These are phyloP conservation scores for Agriopis aurantiaria DNA, from an alignment of 2,888 invertebrate species.

Conservation along the genomic window DNA sequence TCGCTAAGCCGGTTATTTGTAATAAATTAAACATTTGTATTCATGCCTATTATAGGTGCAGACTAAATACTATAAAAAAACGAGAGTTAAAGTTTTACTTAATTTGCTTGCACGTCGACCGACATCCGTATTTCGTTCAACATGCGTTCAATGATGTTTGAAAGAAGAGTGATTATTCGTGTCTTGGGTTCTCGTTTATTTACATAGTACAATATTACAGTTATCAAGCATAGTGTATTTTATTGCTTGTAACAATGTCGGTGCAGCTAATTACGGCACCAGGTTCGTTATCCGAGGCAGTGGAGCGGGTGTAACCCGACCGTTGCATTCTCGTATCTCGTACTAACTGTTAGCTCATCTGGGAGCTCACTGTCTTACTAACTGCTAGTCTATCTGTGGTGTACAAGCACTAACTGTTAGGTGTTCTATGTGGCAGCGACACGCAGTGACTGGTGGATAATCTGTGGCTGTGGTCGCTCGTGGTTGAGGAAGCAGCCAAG, in stretches of 20 bases:
- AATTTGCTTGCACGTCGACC: too few species aligned
- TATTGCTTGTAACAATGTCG: conserved; percentile 10
- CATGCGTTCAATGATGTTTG: too few species aligned
- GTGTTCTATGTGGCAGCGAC: conserved; percentile 23
- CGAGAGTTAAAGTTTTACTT: too few species aligned
- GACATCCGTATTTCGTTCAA: too few species aligned
- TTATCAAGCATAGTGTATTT: background rate
- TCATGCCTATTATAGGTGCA: too few species aligned
- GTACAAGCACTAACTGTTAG: conserved; percentile 15
- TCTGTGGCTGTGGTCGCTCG: conserved; percentile 40
- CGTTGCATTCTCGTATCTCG: conserved; percentile 32
- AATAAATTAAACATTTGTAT: too few species aligned
- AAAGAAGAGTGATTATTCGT: too few species aligned
- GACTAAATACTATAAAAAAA: too few species aligned
- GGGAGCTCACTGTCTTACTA: conserved; percentile 9
- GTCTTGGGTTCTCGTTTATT: background rate
- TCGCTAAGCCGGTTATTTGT: too few species aligned
- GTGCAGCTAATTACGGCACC: conserved; percentile 29
- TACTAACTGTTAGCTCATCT: conserved; percentile 7
- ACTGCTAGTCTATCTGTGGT: conserved; percentile 7
- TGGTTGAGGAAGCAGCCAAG: conserved; percentile 56
- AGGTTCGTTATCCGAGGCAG: conserved; percentile 34
- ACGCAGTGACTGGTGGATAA: background rate
- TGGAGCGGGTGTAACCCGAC: conserved; percentile 29
- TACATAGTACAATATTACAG: background rate